Percentiles rank a stretch among this genome's conserved stretches.
phyloP scores from a whole-genome alignment of 1,140 invertebrate genomes.

The Drosophila hydei region DNA sequence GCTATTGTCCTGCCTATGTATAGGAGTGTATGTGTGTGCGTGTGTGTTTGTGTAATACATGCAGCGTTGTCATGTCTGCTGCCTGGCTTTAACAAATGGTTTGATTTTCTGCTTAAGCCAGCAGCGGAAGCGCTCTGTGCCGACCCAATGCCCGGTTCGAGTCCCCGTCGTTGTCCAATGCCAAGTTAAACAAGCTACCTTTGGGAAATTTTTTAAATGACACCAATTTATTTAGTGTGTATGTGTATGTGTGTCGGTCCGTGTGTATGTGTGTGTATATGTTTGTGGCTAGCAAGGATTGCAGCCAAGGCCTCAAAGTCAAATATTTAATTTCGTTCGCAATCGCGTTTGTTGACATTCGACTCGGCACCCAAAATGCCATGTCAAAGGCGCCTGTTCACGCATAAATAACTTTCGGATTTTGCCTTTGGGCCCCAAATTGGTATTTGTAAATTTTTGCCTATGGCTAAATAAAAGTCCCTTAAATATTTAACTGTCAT shows the following conservation, averaged over 20 bases:
- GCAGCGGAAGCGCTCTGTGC: constrained; percentile 29
- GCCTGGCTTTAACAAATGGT: constrained; percentile 71
- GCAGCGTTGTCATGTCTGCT: constrained; percentile 76
- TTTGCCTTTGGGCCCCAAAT: constrained; percentile 58
- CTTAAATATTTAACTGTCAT: background rate
- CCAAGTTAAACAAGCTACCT: constrained; percentile 69
- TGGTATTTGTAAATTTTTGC: constrained; percentile 9
- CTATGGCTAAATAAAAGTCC: background rate
- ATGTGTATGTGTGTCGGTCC: constrained; percentile 28
- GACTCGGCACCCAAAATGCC: constrained; percentile 50
- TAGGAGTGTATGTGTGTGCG: constrained; percentile 26
- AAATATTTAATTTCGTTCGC: constrained; percentile 73
- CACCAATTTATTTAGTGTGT: constrained; percentile 77
- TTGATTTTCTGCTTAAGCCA: constrained; percentile 79
- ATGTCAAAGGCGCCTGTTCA: constrained; percentile 73
- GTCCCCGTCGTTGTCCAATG: constrained; percentile 13
- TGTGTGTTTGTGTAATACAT: constrained; percentile 66
- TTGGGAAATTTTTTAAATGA: constrained; percentile 80
- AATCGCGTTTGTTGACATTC: constrained; percentile 74
- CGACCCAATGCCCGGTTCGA: constrained; percentile 6
- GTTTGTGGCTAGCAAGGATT: constrained; percentile 58
- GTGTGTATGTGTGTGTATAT: constrained; percentile 18
- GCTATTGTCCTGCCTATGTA: constrained; percentile 16
- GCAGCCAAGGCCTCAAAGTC: constrained; percentile 47
- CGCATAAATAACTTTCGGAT: constrained; percentile 71